Evolutionary conservation across 1,140 invertebrate species (phyloP), one percentile per base, ranked within the genome.

Genomic region (Tetraneura akinire): DNA sequence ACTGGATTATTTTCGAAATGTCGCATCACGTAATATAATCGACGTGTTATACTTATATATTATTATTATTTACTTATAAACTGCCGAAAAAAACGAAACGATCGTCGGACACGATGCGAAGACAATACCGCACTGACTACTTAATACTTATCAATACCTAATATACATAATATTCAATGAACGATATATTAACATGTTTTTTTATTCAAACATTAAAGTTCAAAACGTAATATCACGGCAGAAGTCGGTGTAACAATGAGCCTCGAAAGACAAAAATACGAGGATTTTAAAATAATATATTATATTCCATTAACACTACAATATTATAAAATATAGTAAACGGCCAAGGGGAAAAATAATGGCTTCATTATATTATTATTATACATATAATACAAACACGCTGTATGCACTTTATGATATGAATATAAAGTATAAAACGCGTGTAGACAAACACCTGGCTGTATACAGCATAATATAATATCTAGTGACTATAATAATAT

Each of bases 391-490:
- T 11, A 21, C 32, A 66, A 42, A n/a, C n/a, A n/a, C n/a, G n/a
- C n/a, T n/a, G n/a, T n/a, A n/a, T 37, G 8, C 8, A 37, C 8
- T 37, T 37, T 37, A 37, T 37, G 32, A 37, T 37, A 37, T 8
- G 32, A 37, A 37, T 37, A 37, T 37, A 37, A 37, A 37, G 37
- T 21, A 68, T 68, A 26, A 47, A 68, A 68, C 42, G 18, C 21
- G 32, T 68, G 14, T 23, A 26, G 3, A 73, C 26, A 29, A 76
- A 60, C 73, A 76, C 73, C 73, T 42, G 73, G 73, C 26, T 16
- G 8, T 8, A 37, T 37, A 37, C 32, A 37, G 32, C 32, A 3
- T 37, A 37, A 37, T 37, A 37, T 37, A 4, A 10, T 55, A 57
- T 26, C 32, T 76, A 13, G 32, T 29, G 32, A 76, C n/a, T 37